Conservation (phyloP, 2,113 vertebrate species). For the Notarius lentiginosus region DNA sequence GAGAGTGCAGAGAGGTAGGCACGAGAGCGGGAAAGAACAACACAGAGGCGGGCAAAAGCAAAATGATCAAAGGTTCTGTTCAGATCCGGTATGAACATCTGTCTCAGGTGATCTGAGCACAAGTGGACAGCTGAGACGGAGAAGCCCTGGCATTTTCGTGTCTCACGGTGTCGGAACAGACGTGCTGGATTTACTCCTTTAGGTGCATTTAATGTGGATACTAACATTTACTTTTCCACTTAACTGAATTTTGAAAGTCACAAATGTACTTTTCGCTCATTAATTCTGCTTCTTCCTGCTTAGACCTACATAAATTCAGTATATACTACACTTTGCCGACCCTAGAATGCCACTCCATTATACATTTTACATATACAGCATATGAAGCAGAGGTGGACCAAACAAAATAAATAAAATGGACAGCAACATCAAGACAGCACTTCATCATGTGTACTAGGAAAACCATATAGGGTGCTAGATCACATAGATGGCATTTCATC, state of each 20-base stretch:
- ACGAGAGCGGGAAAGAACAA: background rate
- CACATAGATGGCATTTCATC: background rate
- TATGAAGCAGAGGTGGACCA: background rate
- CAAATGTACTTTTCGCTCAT: background rate
- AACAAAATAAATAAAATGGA: background rate
- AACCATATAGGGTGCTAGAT: too few relatives aligned
- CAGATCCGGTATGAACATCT: background rate
- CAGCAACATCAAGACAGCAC: background rate
- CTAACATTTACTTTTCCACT: background rate
- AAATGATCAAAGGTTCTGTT: background rate
- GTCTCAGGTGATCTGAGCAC: background rate
- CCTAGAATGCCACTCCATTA: background rate
- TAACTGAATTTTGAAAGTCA: background rate
- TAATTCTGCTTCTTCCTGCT: background rate
- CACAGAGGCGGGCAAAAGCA: background rate
- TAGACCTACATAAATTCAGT: background rate
- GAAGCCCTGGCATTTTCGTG: constrained; percentile 9
- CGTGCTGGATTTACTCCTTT: background rate
- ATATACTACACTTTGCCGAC: background rate
- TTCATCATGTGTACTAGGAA: too few relatives aligned
- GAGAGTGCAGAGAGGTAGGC: background rate
- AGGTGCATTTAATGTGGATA: background rate
- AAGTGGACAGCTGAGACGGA: background rate
- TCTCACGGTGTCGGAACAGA: background rate
- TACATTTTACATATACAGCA: background rate